These are phyloP conservation scores for Gymnoscopelus braueri DNA, from an alignment of 2,797 vertebrate genomes.

Conservation along the genomic window DNA sequence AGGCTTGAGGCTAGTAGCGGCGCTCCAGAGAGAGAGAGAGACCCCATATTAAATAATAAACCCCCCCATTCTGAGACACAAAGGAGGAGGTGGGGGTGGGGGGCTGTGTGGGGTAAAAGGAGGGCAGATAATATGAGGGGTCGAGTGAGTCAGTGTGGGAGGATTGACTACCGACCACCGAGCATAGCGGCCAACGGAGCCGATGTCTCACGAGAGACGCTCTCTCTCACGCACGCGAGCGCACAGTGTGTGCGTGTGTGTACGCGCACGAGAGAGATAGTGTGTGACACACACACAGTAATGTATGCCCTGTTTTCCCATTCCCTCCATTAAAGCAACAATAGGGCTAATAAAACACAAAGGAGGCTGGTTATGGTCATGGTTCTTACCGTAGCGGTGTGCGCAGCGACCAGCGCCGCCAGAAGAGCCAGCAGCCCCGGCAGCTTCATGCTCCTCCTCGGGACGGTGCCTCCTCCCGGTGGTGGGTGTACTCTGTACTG, in stretches of 20 bases:
- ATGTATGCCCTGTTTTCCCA: background rate
- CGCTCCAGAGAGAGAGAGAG: too few species aligned
- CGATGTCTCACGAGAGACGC: constrained; percentile 42
- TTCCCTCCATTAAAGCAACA: too few species aligned
- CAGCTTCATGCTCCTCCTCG: constrained; percentile 80
- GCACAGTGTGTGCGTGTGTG: background rate
- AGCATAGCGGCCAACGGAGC: constrained; percentile 28
- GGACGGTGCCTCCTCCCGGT: constrained; percentile 72
- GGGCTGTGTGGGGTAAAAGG: constrained; percentile 15
- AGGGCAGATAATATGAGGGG: constrained; percentile 66
- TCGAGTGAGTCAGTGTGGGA: constrained; percentile 58
- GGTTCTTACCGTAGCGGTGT: constrained; percentile 77
- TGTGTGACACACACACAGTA: constrained; percentile 1
- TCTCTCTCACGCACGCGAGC: background rate
- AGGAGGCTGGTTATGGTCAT: too few species aligned
- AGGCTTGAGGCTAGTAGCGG: too few species aligned
- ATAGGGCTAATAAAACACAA: too few species aligned
- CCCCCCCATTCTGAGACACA: constrained; percentile 72
- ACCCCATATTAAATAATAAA: constrained; percentile 38
- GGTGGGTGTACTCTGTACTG: constrained; percentile 33
- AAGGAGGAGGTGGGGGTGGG: constrained; percentile 50
- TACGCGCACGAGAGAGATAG: too few species aligned
- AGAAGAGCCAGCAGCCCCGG: constrained; percentile 76
- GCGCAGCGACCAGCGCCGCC: constrained; percentile 70
- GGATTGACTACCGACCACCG: constrained; percentile 71